A percentile compares a stretch with the other conserved stretches of the same genome.
Evolutionary conservation across 2,113 vertebrate genomes (phyloP).

Genomic region (Pyrgilauda ruficollis): DNA sequence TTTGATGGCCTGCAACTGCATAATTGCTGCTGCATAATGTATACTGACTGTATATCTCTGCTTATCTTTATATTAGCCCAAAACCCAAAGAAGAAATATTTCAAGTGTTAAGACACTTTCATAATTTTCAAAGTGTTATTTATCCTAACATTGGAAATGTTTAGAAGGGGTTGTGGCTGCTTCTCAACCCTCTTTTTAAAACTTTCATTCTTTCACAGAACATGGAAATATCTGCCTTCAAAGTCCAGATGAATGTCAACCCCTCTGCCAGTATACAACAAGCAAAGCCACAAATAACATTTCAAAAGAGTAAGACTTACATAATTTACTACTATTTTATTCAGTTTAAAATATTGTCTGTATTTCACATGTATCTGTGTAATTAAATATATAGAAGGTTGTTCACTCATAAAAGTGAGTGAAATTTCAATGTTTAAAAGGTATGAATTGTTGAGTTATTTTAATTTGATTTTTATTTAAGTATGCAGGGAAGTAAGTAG

Average conservation of each 20-base stretch:
- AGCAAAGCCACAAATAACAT: constrained; percentile 29
- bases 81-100: neutral
- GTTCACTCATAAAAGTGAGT: neutral
- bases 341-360: neutral
- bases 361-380: neutral
- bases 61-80: neutral
- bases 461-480: neutral
- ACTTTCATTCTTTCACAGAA: constrained; percentile 34
- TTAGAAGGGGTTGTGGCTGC: neutral
- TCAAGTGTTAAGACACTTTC: neutral
- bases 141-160: neutral
- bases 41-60: neutral
- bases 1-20: neutral
- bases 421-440: neutral
- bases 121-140: neutral
- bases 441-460: neutral
- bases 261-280: constrained; percentile 20
- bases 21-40: neutral
- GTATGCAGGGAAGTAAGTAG: neutral
- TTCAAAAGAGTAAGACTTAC: constrained; percentile 62
- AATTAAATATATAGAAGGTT: neutral
- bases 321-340: neutral
- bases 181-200: constrained; percentile 43
- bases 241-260: constrained; percentile 9
- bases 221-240: constrained; percentile 33